phyloP scores from a whole-genome alignment of 2,888 invertebrate genomes.

The Thymelicus acteon region DNA sequence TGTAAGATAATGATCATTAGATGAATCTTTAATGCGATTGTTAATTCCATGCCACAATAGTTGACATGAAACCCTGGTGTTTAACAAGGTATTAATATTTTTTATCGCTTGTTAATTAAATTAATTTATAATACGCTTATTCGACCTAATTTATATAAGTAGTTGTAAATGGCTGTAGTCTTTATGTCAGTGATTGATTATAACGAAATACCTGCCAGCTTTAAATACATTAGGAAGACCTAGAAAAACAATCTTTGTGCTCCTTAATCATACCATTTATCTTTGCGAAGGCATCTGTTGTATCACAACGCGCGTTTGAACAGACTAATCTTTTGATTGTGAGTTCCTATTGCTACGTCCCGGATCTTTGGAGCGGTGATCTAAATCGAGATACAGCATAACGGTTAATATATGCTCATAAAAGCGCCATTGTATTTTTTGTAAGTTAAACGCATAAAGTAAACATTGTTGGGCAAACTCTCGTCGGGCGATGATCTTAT shows the following conservation, averaged over 20 bases:
- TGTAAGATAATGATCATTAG: too few relatives aligned
- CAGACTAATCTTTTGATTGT: conserved; percentile 46
- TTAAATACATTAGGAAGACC: conserved; percentile 19
- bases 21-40: too few relatives aligned
- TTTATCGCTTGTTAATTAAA: not conserved
- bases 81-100: not conserved
- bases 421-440: conserved; percentile 39
- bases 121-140: not conserved
- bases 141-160: not conserved
- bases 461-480: conserved; percentile 25
- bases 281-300: conserved; percentile 56
- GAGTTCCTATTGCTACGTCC: conserved; percentile 54
- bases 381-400: conserved; percentile 62
- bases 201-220: conserved; percentile 15
- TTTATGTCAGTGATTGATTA: conserved; percentile 18
- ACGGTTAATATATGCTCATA: conserved; percentile 54
- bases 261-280: conserved; percentile 53
- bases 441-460: conserved; percentile 20
- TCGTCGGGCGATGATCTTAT: conserved; percentile 54
- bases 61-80: too few relatives aligned
- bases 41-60: too few relatives aligned
- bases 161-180: conserved; percentile 4
- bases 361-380: conserved; percentile 66
- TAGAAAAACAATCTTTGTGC: conserved; percentile 28
- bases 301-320: conserved; percentile 50